Evolutionary conservation across 2,797 vertebrate species (phyloP), one percentile per base, ranked within the genome.

Genomic region (Mycteria americana): DNA sequence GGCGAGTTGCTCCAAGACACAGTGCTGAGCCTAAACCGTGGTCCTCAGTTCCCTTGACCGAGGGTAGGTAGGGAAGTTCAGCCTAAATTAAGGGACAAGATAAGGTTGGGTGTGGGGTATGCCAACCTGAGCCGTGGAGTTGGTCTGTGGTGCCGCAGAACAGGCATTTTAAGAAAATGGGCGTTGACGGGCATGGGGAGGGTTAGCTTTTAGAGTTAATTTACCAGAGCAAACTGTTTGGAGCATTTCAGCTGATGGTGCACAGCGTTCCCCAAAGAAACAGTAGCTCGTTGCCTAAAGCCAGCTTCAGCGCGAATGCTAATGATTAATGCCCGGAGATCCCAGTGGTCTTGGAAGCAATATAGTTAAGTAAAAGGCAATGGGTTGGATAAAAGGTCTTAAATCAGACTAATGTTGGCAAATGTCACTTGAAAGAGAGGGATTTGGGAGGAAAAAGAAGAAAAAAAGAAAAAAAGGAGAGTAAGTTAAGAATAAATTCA

Each of bases 361-460:
- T 95, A 92, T 85, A 96, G 95, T 97, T 97, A 97, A 96, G 83
- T 96, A 95, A 98, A 97, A 97, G 85, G 84, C 92, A 97, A 85
- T 93, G 87, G 87, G 39, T 94, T 97, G 93, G 95, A 97, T 97
- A 97, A 98, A 97, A 98, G 93, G 70, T 97, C 91, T 96, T 97
- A 97, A 96, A 97, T 97, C 95, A 97, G 92, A 59, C 80, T 96
- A 96, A 96, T 93, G 86, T 85, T 95, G 85, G 97, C 91, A 97
- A 97, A 97, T 97, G 76, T 97, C 94, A 97, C 91, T 97, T 97
- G 96, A 96, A 97, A 97, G 92, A 92, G 88, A 96, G 89, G 93
- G 88, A 96, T 97, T 93, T 95, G 51, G 33, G n/a, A 50, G 30
- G 4, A 19, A 2, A 30, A 30, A 73, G 56, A 54, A 51, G 14